Conservation (phyloP, 2,113 vertebrate genomes). For the Ptilonorhynchus violaceus region DNA sequence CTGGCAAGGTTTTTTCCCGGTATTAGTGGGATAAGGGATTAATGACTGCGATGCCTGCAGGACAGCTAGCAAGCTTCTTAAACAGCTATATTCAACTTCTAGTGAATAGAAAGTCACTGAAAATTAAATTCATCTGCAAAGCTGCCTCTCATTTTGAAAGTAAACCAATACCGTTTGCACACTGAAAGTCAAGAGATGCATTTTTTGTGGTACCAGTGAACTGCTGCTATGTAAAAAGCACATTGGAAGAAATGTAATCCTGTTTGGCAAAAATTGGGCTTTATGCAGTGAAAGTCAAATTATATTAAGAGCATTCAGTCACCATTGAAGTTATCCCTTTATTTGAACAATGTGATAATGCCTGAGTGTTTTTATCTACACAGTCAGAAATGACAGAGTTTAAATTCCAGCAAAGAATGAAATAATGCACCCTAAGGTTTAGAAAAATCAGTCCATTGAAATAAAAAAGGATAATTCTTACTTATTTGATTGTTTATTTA, state of each 20-base stretch:
- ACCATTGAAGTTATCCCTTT: neutral
- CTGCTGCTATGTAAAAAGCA: neutral
- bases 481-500: slow-evolving; percentile 34
- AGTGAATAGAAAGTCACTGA: neutral
- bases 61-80: neutral
- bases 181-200: neutral
- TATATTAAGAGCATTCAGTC: neutral
- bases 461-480: neutral
- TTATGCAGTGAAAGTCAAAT: slow-evolving; percentile 25
- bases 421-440: slow-evolving; percentile 31
- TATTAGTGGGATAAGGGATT: neutral
- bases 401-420: slow-evolving; percentile 17
- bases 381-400: slow-evolving; percentile 31
- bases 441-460: neutral
- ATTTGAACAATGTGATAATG: slow-evolving; percentile 22
- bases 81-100: neutral
- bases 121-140: neutral
- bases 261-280: neutral
- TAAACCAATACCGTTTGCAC: neutral
- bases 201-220: neutral
- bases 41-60: neutral
- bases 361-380: neutral
- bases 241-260: neutral
- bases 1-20: neutral
- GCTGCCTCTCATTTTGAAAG: neutral